These are phyloP conservation scores for Dipodomys spectabilis DNA, from an alignment of 2,113 vertebrate genomes.

Conservation along the genomic window DNA sequence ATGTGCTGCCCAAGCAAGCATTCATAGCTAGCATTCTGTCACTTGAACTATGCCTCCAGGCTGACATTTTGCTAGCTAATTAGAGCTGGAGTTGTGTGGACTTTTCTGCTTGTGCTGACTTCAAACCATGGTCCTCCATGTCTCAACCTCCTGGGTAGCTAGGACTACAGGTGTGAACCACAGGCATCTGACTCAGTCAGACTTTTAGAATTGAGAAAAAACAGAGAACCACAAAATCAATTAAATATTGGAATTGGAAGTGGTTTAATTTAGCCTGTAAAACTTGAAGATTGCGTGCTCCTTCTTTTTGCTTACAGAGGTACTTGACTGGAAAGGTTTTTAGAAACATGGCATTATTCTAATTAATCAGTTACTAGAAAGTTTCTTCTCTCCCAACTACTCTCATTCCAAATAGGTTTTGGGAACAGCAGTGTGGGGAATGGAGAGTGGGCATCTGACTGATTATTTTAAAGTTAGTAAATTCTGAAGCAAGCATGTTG, in stretches of 20 bases:
- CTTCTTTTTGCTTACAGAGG: background rate
- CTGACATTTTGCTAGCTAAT: too few species aligned
- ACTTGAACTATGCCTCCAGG: too few species aligned
- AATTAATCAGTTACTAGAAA: background rate
- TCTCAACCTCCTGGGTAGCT: too few species aligned
- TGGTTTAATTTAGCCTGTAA: background rate
- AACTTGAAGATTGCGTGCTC: background rate
- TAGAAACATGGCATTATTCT: constrained; percentile 7
- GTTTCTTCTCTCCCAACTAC: background rate
- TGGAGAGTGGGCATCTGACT: too few species aligned
- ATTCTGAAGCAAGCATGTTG: background rate
- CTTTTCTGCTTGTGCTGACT: too few species aligned
- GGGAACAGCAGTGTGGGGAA: background rate
- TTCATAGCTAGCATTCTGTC: too few species aligned
- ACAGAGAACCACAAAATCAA: background rate
- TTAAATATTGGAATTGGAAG: background rate
- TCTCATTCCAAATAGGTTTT: background rate
- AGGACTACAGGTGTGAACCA: too few species aligned
- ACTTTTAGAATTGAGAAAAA: constrained; percentile 10
- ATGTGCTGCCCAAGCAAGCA: too few species aligned
- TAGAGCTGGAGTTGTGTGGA: too few species aligned
- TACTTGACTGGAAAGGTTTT: background rate
- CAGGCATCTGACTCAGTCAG: too few species aligned
- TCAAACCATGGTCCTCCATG: too few species aligned
- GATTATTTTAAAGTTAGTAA: background rate